Conservation (phyloP, 2,797 vertebrate genomes). For the Emys orbicularis region DNA sequence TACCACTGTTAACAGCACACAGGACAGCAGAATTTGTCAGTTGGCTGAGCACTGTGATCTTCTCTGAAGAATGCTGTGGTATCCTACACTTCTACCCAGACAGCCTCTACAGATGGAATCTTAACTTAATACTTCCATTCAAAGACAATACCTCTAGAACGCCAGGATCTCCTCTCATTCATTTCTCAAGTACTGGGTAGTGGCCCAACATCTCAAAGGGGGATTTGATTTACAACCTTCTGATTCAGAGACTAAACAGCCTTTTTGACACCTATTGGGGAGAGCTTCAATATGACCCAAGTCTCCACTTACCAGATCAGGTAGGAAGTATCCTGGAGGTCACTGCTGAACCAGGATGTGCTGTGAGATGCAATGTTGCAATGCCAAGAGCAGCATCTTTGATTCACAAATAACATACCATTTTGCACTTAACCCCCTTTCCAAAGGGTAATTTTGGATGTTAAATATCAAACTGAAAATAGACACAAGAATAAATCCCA, state of each 20-base stretch:
- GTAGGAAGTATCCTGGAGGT: background rate
- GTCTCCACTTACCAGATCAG: rapidly evolving
- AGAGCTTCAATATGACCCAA: background rate
- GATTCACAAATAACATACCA: background rate
- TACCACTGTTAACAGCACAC: background rate
- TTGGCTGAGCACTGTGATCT: background rate
- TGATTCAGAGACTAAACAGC: background rate
- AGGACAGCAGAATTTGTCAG: background rate
- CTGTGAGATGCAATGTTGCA: background rate
- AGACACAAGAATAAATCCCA: background rate
- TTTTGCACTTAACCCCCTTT: rapidly evolving
- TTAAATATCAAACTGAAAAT: background rate
- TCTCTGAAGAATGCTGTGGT: background rate
- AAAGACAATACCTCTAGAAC: background rate
- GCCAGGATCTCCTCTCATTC: background rate
- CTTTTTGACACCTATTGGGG: background rate
- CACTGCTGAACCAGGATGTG: background rate
- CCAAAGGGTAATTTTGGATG: background rate
- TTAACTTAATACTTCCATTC: background rate
- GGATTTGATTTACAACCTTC: background rate
- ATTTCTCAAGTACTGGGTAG: background rate
- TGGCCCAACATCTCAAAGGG: background rate
- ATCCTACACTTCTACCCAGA: background rate
- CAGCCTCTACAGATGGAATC: background rate
- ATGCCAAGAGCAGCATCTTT: background rate